Evolutionary conservation across 1,140 invertebrate genomes (phyloP), one percentile per base, ranked within the genome.

Genomic region (Mamestra configurata): DNA sequence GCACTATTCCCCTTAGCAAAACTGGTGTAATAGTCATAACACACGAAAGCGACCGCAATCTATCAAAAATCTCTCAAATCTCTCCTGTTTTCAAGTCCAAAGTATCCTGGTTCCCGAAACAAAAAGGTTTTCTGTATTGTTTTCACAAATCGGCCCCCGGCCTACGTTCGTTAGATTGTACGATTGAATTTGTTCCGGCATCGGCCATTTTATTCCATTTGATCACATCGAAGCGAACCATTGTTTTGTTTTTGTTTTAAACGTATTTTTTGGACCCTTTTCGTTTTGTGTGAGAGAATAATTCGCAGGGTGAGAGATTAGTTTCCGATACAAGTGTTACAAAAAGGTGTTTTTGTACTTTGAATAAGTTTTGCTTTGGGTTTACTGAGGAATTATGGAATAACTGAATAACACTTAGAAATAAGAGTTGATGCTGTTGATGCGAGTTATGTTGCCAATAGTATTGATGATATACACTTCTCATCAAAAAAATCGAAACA

Each of bases 151-250:
- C 79, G 84, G 79, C 43, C 78, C 82, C 68, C 84, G 72, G 79
- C 55, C 46, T 35, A 8, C 81, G 43, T 43, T 73, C 51, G 49
- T 81, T 82, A 84, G 81, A 80, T 81, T 77, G 46, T 20, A 7
- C 84, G 89, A 91, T 91, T 90, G 90, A 90, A 90, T 86, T 88
- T 89, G 88, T 88, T 86, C 85, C 76, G 84, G 68, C 83, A 83
- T 64, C 81, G 82, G 68, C 68, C 80, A 59, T 79, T 87, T 88
- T 89, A 90, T 89, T 88, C 88, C 88, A 89, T 90, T 88, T 83
- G 83, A 83, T 85, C 81, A 73, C 31, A 11, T 10, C 31, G 15
- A 20, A 18, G 8, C 49, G 7, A 15, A 27, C 22, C 59, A 64
- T 64, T 64, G 59, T 64, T 64, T 57, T 73, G 49, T 57, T 57